These are phyloP conservation scores for Rhinogobio ventralis DNA, from an alignment of 2,797 vertebrate species.

Conservation along the genomic window DNA sequence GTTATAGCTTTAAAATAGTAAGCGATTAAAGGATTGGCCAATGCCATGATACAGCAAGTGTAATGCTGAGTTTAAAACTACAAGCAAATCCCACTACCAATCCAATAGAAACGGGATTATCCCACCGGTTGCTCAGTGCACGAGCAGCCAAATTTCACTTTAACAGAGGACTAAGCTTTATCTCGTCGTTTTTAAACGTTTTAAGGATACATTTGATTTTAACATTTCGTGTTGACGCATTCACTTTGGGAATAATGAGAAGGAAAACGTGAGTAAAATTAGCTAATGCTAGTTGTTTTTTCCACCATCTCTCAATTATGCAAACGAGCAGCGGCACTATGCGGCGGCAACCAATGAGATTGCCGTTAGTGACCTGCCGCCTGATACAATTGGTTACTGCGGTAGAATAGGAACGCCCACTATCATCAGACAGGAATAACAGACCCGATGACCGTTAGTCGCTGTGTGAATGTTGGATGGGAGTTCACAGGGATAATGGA, in stretches of 20 bases:
- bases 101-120: conserved; percentile 56
- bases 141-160: not conserved
- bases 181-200: too few relatives aligned
- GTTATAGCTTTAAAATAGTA: conserved; percentile 30
- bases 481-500: not conserved
- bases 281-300: not conserved
- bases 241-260: not conserved
- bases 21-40: conserved; percentile 29
- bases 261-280: not conserved
- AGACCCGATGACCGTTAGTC: not conserved
- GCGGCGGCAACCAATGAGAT: conserved; percentile 2
- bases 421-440: not conserved
- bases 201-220: not conserved
- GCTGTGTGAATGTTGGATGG: not conserved
- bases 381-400: not conserved
- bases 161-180: not conserved
- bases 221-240: too few relatives aligned
- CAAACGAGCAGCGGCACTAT: not conserved
- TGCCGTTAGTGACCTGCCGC: not conserved
- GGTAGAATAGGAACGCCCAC: not conserved
- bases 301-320: too few relatives aligned
- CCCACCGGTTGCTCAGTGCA: conserved; percentile 33
- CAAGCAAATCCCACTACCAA: conserved; percentile 53
- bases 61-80: conserved; percentile 35
- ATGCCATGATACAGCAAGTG: conserved; percentile 7